Conservation (phyloP, 2,888 invertebrate species). For the Parascotia fuliginaria region DNA sequence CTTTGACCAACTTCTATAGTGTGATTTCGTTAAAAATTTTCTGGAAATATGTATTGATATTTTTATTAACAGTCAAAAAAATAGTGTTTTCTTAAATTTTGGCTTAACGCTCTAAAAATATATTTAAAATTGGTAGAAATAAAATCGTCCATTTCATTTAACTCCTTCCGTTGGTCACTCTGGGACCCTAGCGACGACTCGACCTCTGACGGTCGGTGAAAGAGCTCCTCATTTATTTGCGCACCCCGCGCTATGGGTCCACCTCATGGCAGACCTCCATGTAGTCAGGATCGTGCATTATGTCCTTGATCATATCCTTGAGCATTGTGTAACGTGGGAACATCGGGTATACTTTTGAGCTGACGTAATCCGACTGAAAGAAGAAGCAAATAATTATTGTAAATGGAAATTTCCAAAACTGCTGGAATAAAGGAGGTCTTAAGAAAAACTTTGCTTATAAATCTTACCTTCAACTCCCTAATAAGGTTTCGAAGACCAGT, state of each 20-base stretch:
- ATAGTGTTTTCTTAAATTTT: not conserved
- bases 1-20: no score
- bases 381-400: slow-evolving; percentile 2
- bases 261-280: slow-evolving; percentile 98
- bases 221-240: slow-evolving; percentile 82
- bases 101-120: slow-evolving; percentile 11
- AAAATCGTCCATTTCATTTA: slow-evolving; percentile 19
- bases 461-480: slow-evolving; percentile 92
- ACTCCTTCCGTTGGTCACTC: slow-evolving; percentile 31
- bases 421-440: no score
- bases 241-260: slow-evolving; percentile 89
- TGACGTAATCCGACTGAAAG: slow-evolving; percentile 94
- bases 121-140: slow-evolving; percentile 38
- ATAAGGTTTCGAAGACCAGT: slow-evolving; percentile 95
- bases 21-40: no score
- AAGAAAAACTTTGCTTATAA: not conserved
- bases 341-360: slow-evolving; percentile 96
- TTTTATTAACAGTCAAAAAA: not conserved
- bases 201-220: slow-evolving; percentile 79
- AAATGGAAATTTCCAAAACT: no score
- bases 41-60: no score
- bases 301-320: slow-evolving; percentile 98
- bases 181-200: slow-evolving; percentile 68
- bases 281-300: slow-evolving; percentile 98
- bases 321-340: slow-evolving; percentile 97